Conservation (phyloP, 1,140 invertebrate genomes). For the Polypedilum pembai region DNA sequence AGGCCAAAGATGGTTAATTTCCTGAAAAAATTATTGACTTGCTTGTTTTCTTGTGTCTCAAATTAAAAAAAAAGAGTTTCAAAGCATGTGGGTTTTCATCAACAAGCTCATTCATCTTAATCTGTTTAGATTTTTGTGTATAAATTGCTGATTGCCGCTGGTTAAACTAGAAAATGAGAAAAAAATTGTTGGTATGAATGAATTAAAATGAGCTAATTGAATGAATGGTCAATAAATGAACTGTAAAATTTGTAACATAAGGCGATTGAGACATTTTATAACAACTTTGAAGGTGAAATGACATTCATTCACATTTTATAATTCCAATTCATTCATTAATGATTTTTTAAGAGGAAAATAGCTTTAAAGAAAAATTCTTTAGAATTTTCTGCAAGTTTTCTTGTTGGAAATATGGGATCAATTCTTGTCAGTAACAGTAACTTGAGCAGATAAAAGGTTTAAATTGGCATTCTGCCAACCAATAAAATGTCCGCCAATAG, state of each 20-base stretch:
- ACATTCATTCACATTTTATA: no score
- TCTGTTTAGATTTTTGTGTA: neutral
- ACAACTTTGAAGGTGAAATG: no score
- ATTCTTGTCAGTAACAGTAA: no score
- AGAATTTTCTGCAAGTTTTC: no score
- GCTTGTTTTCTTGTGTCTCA: neutral
- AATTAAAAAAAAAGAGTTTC: neutral
- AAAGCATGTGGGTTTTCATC: neutral
- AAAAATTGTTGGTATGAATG: neutral
- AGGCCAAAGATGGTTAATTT: constrained; percentile 13
- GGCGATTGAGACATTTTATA: neutral
- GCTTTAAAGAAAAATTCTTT: no score
- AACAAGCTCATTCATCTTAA: constrained; percentile 12
- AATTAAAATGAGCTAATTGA: constrained; percentile 3
- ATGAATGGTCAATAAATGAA: constrained; percentile 12
- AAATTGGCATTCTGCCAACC: no score
- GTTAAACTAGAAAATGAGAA: neutral
- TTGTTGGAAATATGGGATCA: no score
- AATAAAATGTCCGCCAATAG: no score
- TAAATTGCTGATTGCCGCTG: neutral
- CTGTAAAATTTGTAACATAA: constrained; percentile 2
- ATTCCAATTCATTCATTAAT: no score
- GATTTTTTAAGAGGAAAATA: no score
- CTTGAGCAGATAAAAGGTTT: no score
- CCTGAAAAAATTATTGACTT: constrained; percentile 10